Percentiles rank a stretch among this genome's conserved stretches.
These are phyloP conservation scores for Campoletis sonorensis DNA, from an alignment of 1,140 invertebrate genomes.

Conservation along the genomic window DNA sequence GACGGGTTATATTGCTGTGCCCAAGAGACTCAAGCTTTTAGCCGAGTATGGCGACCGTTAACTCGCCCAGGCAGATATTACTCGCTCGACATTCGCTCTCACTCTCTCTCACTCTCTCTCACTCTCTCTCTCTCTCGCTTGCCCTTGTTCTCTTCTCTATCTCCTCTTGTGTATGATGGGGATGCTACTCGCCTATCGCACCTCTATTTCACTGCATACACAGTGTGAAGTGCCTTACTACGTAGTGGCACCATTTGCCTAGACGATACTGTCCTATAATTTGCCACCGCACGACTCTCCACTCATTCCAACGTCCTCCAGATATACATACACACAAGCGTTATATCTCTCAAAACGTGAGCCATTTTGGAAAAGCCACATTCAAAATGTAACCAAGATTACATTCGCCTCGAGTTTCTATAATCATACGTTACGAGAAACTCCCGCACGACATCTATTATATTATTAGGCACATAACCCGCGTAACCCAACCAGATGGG, in stretches of 20 bases:
- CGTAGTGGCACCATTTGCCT: slow-evolving; percentile 26
- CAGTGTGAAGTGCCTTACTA: not conserved
- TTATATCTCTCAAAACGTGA: not conserved
- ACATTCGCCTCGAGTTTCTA: not conserved
- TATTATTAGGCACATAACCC: slow-evolving; percentile 25
- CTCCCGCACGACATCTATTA: not conserved
- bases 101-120: not conserved
- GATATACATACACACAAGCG: slow-evolving; percentile 13
- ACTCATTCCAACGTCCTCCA: slow-evolving; percentile 36
- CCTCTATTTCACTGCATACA: not conserved
- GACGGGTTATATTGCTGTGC: slow-evolving; percentile 46
- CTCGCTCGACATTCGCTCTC: slow-evolving; percentile 7
- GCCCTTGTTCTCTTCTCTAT: not conserved
- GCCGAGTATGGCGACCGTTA: slow-evolving; percentile 59
- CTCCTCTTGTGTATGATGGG: slow-evolving; percentile 13
- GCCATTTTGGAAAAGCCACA: slow-evolving; percentile 27
- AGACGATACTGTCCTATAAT: slow-evolving; percentile 25
- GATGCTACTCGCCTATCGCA: slow-evolving; percentile 21
- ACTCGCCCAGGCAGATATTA: slow-evolving; percentile 52
- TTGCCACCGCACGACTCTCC: slow-evolving; percentile 35
- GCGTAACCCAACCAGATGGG: not conserved
- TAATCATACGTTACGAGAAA: slow-evolving; percentile 40
- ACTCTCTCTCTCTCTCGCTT: too few relatives aligned
- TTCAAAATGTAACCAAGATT: slow-evolving; percentile 43
- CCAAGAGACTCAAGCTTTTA: slow-evolving; percentile 58